These are phyloP conservation scores for Acronicta aceris DNA, from an alignment of 2,888 invertebrate genomes.

Conservation along the genomic window DNA sequence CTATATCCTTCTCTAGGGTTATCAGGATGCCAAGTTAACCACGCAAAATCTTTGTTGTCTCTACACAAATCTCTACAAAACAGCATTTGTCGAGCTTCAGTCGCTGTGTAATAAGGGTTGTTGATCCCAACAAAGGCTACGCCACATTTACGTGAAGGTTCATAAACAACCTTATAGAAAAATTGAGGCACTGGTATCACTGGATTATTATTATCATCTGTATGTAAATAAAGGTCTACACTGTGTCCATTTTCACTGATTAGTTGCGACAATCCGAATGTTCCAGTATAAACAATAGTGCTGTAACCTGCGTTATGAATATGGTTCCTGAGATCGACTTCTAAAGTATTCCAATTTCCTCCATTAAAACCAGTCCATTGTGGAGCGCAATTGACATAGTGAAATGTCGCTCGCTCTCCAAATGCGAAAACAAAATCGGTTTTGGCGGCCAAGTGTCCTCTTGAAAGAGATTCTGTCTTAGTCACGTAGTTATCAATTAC, in stretches of 20 bases:
- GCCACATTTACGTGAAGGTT: slow-evolving; percentile 81
- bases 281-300: slow-evolving; percentile 90
- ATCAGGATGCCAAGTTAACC: slow-evolving; percentile 89
- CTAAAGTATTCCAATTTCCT: slow-evolving; percentile 89
- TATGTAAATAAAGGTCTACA: slow-evolving; percentile 78
- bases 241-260: slow-evolving; percentile 73
- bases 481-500: slow-evolving; percentile 79
- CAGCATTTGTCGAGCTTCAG: slow-evolving; percentile 70
- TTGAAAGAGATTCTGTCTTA: slow-evolving; percentile 79
- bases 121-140: slow-evolving; percentile 90
- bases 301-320: slow-evolving; percentile 71
- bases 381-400: slow-evolving; percentile 91
- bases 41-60: slow-evolving; percentile 83
- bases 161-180: slow-evolving; percentile 88
- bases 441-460: slow-evolving; percentile 91
- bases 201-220: slow-evolving; percentile 76
- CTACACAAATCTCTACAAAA: slow-evolving; percentile 87
- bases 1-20: slow-evolving; percentile 85
- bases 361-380: slow-evolving; percentile 91
- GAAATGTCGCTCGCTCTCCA: slow-evolving; percentile 90
- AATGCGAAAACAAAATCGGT: slow-evolving; percentile 90
- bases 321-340: slow-evolving; percentile 80
- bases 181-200: slow-evolving; percentile 83
- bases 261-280: slow-evolving; percentile 88
- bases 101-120: slow-evolving; percentile 86